Conservation (phyloP, 1,140 invertebrate species). For the Platyscapa corneri region DNA sequence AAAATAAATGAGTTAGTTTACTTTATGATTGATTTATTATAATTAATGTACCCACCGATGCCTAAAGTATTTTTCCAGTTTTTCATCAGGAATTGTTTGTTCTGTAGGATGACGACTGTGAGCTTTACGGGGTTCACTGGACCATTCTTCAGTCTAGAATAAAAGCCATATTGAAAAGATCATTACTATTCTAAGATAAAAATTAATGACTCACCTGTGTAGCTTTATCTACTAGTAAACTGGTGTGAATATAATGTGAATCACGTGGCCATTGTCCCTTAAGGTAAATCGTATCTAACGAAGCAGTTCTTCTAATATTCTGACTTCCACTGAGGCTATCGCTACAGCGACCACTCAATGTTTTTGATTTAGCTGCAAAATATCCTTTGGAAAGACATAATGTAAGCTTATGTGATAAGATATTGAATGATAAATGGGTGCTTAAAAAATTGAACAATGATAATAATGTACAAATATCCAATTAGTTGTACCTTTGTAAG, state of each 20-base stretch:
- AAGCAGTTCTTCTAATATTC: constrained; percentile 84
- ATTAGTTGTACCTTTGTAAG: constrained; percentile 78
- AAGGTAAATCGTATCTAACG: constrained; percentile 84
- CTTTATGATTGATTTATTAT: no score
- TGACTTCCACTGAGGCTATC: constrained; percentile 72
- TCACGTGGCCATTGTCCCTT: constrained; percentile 85
- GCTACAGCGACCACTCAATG: constrained; percentile 73
- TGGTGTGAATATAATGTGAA: constrained; percentile 79
- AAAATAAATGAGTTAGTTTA: no score
- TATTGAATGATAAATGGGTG: neutral
- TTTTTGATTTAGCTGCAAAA: constrained; percentile 78
- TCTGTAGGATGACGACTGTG: constrained; percentile 69
- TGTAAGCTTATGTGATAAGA: neutral
- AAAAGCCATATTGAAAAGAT: neutral
- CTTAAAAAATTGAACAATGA: neutral
- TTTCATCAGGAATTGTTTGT: constrained; percentile 73
- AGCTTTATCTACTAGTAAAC: constrained; percentile 83
- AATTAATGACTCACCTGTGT: constrained; percentile 77
- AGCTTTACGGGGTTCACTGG: constrained; percentile 74
- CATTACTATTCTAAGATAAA: neutral
- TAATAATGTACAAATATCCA: no score
- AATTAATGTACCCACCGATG: constrained; percentile 67
- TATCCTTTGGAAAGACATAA: constrained; percentile 26
- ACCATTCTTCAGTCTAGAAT: constrained; percentile 81
- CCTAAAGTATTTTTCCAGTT: constrained; percentile 76